These are phyloP conservation scores for Octopus sinensis DNA, from an alignment of 1,140 invertebrate genomes.

Conservation along the genomic window DNA sequence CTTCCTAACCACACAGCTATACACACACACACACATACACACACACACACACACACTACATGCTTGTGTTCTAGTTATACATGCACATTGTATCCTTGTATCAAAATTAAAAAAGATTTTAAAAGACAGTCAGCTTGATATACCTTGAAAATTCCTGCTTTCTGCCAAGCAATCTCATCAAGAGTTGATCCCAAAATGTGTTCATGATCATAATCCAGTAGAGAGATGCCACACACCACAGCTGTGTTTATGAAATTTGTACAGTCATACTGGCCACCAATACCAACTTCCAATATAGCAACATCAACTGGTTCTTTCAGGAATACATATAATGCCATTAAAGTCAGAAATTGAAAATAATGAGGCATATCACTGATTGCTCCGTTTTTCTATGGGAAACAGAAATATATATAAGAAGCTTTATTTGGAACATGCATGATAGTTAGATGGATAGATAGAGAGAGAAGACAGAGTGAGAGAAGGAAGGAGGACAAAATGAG, in stretches of 20 bases:
- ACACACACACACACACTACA: no score
- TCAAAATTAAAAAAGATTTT: no score
- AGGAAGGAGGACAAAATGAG: no score
- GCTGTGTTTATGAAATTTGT: slow-evolving; percentile 79
- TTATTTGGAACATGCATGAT: no score
- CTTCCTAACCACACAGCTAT: no score
- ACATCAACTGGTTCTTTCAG: slow-evolving; percentile 81
- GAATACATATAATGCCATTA: slow-evolving; percentile 91
- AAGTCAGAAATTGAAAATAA: slow-evolving; percentile 92
- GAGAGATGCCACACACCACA: slow-evolving; percentile 83
- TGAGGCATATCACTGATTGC: slow-evolving; percentile 69
- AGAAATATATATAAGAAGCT: no score
- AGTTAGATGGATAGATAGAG: no score
- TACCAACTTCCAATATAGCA: slow-evolving; percentile 93
- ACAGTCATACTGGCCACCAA: slow-evolving; percentile 90
- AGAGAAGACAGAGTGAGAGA: no score
- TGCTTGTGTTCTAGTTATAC: no score
- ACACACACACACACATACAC: no score
- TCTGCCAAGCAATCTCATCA: slow-evolving; percentile 86
- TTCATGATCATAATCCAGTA: slow-evolving; percentile 85
- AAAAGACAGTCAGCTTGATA: no score
- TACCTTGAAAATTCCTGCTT: slow-evolving; percentile 91
- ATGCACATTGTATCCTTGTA: no score
- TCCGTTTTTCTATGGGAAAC: slow-evolving; percentile 17
- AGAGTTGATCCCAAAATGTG: slow-evolving; percentile 79